Conservation (phyloP, 2,797 vertebrate species). For the Chiloscyllium punctatum region DNA sequence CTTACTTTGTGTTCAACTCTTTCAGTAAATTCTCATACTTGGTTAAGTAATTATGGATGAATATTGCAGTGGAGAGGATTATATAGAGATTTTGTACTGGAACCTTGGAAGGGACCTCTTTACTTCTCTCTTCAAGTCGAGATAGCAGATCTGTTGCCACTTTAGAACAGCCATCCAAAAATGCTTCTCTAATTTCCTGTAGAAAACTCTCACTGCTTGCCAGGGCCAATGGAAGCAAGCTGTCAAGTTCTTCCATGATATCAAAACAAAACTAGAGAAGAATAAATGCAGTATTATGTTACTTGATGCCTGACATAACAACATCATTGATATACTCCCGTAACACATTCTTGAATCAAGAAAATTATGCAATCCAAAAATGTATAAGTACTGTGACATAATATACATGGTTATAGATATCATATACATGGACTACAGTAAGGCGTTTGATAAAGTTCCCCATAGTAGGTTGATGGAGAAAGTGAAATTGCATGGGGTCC, state of each 20-base stretch:
- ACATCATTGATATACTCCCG: conserved; percentile 45
- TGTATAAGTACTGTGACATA: conserved; percentile 43
- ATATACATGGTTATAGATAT: not conserved
- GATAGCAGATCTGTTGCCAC: conserved; percentile 67
- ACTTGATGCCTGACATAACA: conserved; percentile 50
- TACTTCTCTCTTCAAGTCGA: conserved; percentile 70
- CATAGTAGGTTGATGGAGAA: too few relatives aligned
- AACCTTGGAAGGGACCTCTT: conserved; percentile 67
- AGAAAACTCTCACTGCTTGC: conserved; percentile 72
- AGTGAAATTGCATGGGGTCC: too few relatives aligned
- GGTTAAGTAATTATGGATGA: conserved; percentile 66
- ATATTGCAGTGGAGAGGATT: conserved; percentile 69
- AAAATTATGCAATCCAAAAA: conserved; percentile 48
- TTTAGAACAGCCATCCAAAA: conserved; percentile 76
- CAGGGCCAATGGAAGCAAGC: conserved; percentile 78
- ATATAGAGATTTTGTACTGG: conserved; percentile 66
- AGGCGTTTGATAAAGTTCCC: too few relatives aligned
- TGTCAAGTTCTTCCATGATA: conserved; percentile 75
- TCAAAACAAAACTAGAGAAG: conserved; percentile 77
- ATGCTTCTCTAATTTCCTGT: conserved; percentile 75
- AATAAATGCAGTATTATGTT: conserved; percentile 51
- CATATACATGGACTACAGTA: too few relatives aligned
- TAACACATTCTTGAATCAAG: conserved; percentile 48
- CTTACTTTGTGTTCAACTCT: conserved; percentile 71
- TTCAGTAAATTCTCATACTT: conserved; percentile 67